These are phyloP conservation scores for Coregonus sp. DNA, from an alignment of 2,797 vertebrate species.

Conservation along the genomic window DNA sequence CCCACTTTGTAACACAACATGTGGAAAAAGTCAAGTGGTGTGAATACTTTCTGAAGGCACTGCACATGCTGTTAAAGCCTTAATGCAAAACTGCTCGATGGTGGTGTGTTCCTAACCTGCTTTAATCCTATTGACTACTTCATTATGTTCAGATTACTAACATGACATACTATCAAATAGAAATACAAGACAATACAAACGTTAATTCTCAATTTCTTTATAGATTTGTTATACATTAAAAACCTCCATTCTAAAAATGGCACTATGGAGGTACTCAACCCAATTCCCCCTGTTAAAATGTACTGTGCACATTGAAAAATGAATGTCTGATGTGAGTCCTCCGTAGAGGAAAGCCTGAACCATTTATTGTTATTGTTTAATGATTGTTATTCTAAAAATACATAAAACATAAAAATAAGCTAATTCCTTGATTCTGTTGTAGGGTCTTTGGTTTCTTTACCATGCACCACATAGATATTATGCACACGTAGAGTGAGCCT, in stretches of 20 bases:
- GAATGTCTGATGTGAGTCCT: neutral
- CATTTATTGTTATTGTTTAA: neutral
- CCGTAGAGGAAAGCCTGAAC: neutral
- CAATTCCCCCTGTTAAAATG: no score
- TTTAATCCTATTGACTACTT: no score
- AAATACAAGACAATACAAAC: neutral
- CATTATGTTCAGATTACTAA: no score
- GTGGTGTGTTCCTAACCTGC: no score
- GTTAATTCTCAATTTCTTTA: neutral
- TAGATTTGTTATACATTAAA: neutral
- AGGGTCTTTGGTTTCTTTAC: slow-evolving; percentile 38
- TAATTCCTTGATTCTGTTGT: slow-evolving; percentile 38
- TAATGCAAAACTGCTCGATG: no score
- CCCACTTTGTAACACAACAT: no score
- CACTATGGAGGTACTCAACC: neutral
- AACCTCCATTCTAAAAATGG: neutral
- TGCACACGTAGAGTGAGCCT: neutral
- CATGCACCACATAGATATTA: neutral
- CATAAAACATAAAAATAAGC: slow-evolving; percentile 8
- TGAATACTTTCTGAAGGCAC: no score
- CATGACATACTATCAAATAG: neutral
- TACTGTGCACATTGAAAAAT: neutral
- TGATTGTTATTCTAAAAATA: neutral
- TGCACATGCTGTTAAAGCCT: no score
- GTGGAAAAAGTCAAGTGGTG: no score